phyloP scores from a whole-genome alignment of 2,797 vertebrate genomes.

The Falco cherrug region DNA sequence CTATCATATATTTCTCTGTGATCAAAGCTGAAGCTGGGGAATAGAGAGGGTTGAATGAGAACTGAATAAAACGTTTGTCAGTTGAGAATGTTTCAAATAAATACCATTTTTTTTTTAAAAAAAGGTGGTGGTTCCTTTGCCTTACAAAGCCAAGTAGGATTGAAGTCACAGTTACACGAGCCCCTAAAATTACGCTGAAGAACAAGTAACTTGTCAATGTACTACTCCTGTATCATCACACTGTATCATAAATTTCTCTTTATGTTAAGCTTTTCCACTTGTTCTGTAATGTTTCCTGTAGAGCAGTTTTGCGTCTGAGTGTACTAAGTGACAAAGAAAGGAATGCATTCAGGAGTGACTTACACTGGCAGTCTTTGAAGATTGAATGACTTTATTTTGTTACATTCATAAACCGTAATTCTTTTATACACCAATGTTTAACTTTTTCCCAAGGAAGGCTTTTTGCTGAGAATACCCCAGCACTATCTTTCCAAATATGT shows the following conservation, averaged over 20 bases:
- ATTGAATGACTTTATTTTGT: constrained; percentile 38
- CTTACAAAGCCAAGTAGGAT: not conserved
- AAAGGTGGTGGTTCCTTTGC: not conserved
- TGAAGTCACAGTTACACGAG: not conserved
- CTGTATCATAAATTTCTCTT: not conserved
- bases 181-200: not conserved
- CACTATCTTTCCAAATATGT: constrained; percentile 34
- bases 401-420: constrained; percentile 33
- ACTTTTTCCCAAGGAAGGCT: not conserved
- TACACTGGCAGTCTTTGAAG: not conserved
- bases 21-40: not conserved
- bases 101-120: too few relatives aligned
- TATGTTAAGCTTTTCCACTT: not conserved
- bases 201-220: not conserved
- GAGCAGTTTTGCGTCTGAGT: constrained; percentile 34
- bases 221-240: not conserved
- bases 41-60: not conserved
- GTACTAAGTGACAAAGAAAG: constrained; percentile 28
- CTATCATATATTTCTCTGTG: not conserved
- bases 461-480: constrained; percentile 36
- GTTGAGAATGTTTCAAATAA: not conserved
- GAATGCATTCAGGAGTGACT: not conserved
- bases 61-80: not conserved
- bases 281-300: not conserved
- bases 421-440: constrained; percentile 12